Conservation (phyloP, 2,888 invertebrate genomes). For the Drosophila buzzatii region DNA sequence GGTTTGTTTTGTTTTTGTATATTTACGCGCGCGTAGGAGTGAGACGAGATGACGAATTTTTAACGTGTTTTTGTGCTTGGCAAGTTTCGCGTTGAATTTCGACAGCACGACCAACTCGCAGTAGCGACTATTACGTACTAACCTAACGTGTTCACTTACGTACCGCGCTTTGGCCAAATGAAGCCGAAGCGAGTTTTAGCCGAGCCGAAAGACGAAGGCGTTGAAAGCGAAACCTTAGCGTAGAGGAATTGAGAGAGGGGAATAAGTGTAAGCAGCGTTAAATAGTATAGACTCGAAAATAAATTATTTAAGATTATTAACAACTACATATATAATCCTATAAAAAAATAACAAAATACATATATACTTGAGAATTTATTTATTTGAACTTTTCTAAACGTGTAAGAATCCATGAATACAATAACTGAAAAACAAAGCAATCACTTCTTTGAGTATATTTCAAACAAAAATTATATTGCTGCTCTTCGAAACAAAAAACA, state of each 20-base stretch:
- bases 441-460: background rate
- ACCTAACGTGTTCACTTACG: constrained; percentile 44
- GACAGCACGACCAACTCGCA: constrained; percentile 51
- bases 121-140: constrained; percentile 60
- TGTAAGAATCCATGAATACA: background rate
- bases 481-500: background rate
- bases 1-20: constrained; percentile 56
- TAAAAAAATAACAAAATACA: background rate
- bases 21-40: constrained; percentile 61
- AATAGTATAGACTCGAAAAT: background rate
- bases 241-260: background rate
- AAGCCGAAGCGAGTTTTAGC: constrained; percentile 35
- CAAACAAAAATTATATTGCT: background rate
- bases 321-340: background rate
- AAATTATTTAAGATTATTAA: background rate
- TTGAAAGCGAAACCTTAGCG: constrained; percentile 42
- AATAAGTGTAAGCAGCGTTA: background rate
- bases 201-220: constrained; percentile 27
- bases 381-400: too few relatives aligned
- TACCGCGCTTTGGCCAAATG: constrained; percentile 35
- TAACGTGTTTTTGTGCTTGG: constrained; percentile 59
- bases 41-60: constrained; percentile 60
- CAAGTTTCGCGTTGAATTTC: constrained; percentile 8
- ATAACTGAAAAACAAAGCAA: constrained; percentile 16
- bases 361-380: background rate